A percentile compares a stretch with the other conserved stretches of the same genome.
These are phyloP conservation scores for Furnarius figulus DNA, from an alignment of 2,113 vertebrate genomes.

Conservation along the genomic window DNA sequence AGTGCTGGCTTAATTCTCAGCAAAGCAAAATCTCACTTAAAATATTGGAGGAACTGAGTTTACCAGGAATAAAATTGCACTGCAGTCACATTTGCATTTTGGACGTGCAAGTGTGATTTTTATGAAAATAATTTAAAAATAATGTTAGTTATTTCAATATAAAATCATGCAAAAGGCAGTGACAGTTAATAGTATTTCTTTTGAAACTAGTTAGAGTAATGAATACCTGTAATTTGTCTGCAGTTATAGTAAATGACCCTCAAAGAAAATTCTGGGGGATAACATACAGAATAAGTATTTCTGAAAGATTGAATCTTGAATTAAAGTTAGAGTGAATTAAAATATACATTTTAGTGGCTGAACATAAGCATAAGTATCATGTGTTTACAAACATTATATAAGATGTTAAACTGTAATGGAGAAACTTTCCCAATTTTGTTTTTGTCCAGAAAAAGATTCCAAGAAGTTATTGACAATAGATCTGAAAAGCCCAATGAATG, in stretches of 20 bases:
- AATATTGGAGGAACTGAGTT: not conserved
- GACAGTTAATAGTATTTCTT: not conserved
- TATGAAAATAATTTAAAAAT: not conserved
- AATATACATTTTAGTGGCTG: not conserved
- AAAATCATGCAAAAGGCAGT: not conserved
- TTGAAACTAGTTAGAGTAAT: not conserved
- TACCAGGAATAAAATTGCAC: not conserved
- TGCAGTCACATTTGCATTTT: not conserved
- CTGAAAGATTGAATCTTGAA: not conserved
- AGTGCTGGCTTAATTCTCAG: not conserved
- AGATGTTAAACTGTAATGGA: not conserved
- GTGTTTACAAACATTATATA: not conserved
- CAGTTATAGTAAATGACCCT: not conserved
- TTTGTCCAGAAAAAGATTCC: conserved; percentile 77
- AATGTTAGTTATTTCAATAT: not conserved
- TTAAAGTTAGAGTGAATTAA: not conserved
- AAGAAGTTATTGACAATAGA: conserved; percentile 80
- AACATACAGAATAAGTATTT: not conserved
- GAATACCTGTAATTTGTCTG: not conserved
- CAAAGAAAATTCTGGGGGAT: not conserved
- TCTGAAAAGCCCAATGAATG: conserved; percentile 74
- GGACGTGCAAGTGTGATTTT: not conserved
- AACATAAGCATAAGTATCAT: not conserved
- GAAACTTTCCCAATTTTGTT: conserved; percentile 6
- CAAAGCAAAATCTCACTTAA: not conserved